A percentile compares a stretch with the other conserved stretches of the same genome.
Evolutionary conservation across 2,888 invertebrate species (phyloP).

Genomic region (Coremacera marginata): DNA sequence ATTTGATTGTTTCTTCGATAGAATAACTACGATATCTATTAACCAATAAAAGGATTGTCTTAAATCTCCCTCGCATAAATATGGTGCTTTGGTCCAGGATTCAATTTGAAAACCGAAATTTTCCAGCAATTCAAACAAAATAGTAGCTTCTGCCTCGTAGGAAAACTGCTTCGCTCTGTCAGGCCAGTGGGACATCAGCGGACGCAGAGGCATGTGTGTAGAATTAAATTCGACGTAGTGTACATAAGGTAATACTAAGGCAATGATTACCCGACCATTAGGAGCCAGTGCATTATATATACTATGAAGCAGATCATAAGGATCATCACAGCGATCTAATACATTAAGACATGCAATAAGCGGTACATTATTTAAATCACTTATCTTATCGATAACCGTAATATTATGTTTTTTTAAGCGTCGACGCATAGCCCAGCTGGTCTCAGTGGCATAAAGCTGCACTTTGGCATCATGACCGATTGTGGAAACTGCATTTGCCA

Average conservation of each 20-base stretch:
- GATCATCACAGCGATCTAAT: constrained; percentile 91
- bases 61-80: constrained; percentile 96
- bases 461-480: constrained; percentile 75
- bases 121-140: constrained; percentile 75
- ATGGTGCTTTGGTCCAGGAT: constrained; percentile 92
- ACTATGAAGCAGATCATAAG: constrained; percentile 81
- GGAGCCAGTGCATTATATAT: constrained; percentile 80
- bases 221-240: constrained; percentile 93
- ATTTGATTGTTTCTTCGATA: constrained; percentile 70
- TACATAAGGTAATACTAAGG: constrained; percentile 92
- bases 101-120: constrained; percentile 79
- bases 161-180: constrained; percentile 75
- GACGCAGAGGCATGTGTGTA: constrained; percentile 72
- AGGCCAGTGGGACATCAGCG: constrained; percentile 72
- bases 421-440: constrained; percentile 89
- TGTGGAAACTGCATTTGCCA: constrained; percentile 78
- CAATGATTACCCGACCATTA: constrained; percentile 84
- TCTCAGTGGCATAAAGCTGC: constrained; percentile 88
- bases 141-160: constrained; percentile 85
- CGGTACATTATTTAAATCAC: constrained; percentile 62
- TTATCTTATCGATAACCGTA: constrained; percentile 64
- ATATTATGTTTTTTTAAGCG: constrained; percentile 76
- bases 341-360: constrained; percentile 84
- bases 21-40: constrained; percentile 89
- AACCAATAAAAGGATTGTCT: constrained; percentile 92